A percentile compares a stretch with the other conserved stretches of the same genome.
Evolutionary conservation across 2,113 vertebrate species (phyloP).

Genomic region (Tetrao urogallus): DNA sequence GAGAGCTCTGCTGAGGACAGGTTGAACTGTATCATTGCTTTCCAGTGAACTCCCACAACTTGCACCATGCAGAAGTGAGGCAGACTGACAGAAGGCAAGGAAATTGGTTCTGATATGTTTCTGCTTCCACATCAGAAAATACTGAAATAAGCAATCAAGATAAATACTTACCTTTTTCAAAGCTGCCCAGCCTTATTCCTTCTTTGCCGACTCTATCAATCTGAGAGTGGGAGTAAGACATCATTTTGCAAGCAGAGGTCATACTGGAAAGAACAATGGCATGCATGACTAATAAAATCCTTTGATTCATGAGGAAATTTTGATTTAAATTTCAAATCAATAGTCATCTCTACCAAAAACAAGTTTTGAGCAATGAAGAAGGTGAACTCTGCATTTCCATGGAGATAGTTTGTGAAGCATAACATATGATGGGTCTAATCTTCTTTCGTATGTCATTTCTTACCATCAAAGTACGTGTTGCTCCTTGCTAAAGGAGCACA

Average conservation of each 20-base stretch:
- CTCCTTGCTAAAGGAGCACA: neutral
- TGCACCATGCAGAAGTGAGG: neutral
- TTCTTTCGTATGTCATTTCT: slow-evolving; percentile 17
- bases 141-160: slow-evolving; percentile 63
- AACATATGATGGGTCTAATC: neutral
- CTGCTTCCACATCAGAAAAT: slow-evolving; percentile 59
- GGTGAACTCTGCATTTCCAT: slow-evolving; percentile 57
- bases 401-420: slow-evolving; percentile 44
- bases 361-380: slow-evolving; percentile 43
- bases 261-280: slow-evolving; percentile 46
- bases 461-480: neutral
- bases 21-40: slow-evolving; percentile 13
- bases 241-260: slow-evolving; percentile 63
- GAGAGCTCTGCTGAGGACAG: slow-evolving; percentile 29
- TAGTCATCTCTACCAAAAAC: slow-evolving; percentile 32
- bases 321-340: slow-evolving; percentile 75
- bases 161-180: slow-evolving; percentile 58
- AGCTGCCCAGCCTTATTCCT: slow-evolving; percentile 43
- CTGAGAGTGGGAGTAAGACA: slow-evolving; percentile 46
- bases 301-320: slow-evolving; percentile 59
- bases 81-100: slow-evolving; percentile 17
- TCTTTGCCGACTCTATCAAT: neutral
- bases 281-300: slow-evolving; percentile 61
- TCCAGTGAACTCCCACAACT: slow-evolving; percentile 30
- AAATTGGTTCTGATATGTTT: slow-evolving; percentile 62